These are phyloP conservation scores for Dromas ardeola DNA, from an alignment of 2,113 vertebrate genomes.

Conservation along the genomic window DNA sequence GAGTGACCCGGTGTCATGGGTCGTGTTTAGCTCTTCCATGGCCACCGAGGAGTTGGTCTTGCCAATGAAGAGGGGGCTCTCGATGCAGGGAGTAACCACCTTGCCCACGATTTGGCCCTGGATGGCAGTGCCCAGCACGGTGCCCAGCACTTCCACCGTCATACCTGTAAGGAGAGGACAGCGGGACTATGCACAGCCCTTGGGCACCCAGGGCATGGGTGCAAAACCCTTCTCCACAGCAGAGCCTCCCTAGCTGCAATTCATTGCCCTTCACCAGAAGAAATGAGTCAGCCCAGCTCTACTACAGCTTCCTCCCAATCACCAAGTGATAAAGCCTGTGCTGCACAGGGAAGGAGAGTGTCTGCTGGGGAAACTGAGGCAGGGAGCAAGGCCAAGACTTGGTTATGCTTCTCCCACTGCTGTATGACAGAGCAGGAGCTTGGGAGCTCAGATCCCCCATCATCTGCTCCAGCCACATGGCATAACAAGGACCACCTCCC, in stretches of 20 bases:
- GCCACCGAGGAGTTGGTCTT: conserved; percentile 48
- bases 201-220: neutral
- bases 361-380: neutral
- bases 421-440: neutral
- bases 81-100: conserved; percentile 77
- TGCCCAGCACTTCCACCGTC: conserved; percentile 92
- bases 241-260: neutral
- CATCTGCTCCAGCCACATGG: neutral
- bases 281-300: neutral
- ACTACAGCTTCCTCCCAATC: neutral
- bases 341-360: neutral
- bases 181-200: neutral
- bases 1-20: conserved; percentile 61
- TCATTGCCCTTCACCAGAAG: neutral
- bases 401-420: neutral
- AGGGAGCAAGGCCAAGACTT: neutral
- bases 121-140: conserved; percentile 90
- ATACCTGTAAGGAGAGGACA: conserved; percentile 80
- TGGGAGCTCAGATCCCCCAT: neutral
- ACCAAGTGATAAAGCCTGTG: neutral
- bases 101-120: conserved; percentile 94
- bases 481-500: neutral
- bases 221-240: neutral
- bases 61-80: neutral
- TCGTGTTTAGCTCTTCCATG: conserved; percentile 69